These are phyloP conservation scores for Nixonia krombeini DNA, from an alignment of 1,140 invertebrate species.

Conservation along the genomic window DNA sequence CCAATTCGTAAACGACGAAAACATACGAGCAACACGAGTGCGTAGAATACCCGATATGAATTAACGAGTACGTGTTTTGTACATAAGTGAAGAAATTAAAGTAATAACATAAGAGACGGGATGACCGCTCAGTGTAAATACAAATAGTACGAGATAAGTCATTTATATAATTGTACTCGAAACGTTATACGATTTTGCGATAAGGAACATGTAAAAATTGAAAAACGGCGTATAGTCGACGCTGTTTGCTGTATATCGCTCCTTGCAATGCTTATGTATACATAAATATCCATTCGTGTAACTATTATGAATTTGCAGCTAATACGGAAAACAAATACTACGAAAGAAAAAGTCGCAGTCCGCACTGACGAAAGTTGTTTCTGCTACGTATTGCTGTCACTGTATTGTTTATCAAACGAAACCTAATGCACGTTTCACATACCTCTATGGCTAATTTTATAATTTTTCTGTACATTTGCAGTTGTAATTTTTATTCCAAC, in stretches of 20 bases:
- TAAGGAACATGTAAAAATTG: conserved; percentile 58
- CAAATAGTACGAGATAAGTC: conserved; percentile 31
- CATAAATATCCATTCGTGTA: conserved; percentile 33
- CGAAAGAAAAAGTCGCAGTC: conserved; percentile 7
- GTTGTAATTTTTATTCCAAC: too few relatives aligned
- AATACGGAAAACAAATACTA: conserved; percentile 5
- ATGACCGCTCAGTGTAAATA: conserved; percentile 50
- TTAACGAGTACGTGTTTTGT: conserved; percentile 28
- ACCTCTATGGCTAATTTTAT: background rate
- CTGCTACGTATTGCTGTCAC: conserved; percentile 41
- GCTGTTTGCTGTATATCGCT: conserved; percentile 59
- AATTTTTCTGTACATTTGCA: background rate
- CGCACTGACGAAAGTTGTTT: conserved; percentile 18
- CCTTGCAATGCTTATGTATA: conserved; percentile 41
- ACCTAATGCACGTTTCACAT: background rate
- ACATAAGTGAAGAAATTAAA: conserved; percentile 25
- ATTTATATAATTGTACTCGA: conserved; percentile 55
- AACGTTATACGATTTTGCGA: conserved; percentile 54
- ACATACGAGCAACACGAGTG: background rate
- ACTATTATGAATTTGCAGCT: conserved; percentile 33
- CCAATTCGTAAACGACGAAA: too few relatives aligned
- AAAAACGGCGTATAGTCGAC: conserved; percentile 20
- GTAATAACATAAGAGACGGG: conserved; percentile 20
- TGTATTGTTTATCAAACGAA: conserved; percentile 7
- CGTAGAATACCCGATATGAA: conserved; percentile 6